phyloP scores from a whole-genome alignment of 2,113 vertebrate genomes.

The Plotosus lineatus region DNA sequence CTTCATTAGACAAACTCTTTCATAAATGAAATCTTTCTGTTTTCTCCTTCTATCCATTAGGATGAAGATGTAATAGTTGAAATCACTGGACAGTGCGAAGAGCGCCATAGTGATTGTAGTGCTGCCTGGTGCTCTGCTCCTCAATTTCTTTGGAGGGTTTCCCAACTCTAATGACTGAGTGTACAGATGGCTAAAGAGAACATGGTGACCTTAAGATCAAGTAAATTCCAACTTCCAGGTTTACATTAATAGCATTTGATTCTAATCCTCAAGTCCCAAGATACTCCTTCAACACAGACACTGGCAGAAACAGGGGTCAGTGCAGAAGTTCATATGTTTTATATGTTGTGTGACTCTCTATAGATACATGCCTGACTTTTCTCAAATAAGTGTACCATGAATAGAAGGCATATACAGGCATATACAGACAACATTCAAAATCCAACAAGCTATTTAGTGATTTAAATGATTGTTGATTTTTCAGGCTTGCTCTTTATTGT shows the following conservation, averaged over 20 bases:
- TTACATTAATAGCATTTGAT: neutral
- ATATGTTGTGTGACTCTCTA: neutral
- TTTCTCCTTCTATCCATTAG: neutral
- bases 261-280: neutral
- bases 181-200: neutral
- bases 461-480: neutral
- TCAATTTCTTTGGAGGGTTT: neutral
- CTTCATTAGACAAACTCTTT: conserved; percentile 61
- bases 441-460: neutral
- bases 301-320: neutral
- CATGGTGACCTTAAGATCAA: neutral
- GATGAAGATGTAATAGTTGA: neutral
- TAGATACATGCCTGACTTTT: neutral
- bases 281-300: neutral
- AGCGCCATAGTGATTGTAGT: neutral
- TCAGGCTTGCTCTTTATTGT: neutral
- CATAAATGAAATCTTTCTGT: conserved; percentile 48
- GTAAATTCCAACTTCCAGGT: neutral
- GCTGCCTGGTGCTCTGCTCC: neutral
- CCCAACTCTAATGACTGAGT: neutral
- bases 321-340: neutral
- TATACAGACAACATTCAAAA: neutral
- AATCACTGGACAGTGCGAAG: neutral
- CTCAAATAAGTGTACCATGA: neutral
- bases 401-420: neutral